A percentile compares a stretch with the other conserved stretches of the same genome.
Conservation (phyloP, 1,140 invertebrate species). For the Heliconius melpomene region DNA sequence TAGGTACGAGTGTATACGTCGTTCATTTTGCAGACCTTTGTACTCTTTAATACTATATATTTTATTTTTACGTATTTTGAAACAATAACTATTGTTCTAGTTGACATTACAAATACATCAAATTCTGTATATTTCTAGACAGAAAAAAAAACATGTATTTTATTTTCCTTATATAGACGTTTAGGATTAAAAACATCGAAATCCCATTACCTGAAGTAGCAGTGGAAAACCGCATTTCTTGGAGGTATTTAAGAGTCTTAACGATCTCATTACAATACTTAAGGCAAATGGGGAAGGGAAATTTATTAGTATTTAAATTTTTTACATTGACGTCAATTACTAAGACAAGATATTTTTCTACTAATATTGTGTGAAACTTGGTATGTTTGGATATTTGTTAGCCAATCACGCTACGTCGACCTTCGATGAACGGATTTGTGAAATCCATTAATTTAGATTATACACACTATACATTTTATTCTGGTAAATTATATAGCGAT, state of each 20-base stretch:
- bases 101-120: too few species aligned
- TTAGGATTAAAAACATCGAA: too few species aligned
- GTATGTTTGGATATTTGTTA: background rate
- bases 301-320: too few species aligned
- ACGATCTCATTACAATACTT: too few species aligned
- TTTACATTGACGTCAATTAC: too few species aligned
- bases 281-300: too few species aligned
- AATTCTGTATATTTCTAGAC: too few species aligned
- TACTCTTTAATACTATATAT: background rate
- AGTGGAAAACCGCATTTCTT: too few species aligned
- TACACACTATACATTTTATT: background rate
- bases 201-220: too few species aligned
- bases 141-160: too few species aligned
- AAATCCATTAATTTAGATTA: background rate
- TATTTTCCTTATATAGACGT: too few species aligned
- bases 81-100: background rate
- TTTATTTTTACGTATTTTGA: background rate
- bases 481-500: background rate
- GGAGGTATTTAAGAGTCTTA: too few species aligned
- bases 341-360: background rate
- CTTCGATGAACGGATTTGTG: background rate
- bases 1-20: background rate
- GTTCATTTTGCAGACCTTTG: constrained; percentile 7
- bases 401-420: background rate
- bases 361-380: background rate